Evolutionary conservation across 2,797 vertebrate species (phyloP).

Genomic region (Cygnus olor): DNA sequence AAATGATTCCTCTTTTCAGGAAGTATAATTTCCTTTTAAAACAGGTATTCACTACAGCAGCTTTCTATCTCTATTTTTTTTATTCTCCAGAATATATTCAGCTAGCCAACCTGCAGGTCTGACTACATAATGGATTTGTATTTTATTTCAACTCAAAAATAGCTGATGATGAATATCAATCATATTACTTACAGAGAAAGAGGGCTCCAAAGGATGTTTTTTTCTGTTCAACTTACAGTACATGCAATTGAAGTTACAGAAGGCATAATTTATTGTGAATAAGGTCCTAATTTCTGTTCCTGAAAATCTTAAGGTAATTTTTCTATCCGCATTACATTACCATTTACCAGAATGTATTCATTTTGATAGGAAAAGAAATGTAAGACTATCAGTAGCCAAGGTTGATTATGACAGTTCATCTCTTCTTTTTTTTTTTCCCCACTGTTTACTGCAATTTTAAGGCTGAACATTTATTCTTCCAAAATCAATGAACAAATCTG

Average conservation of each 20-base stretch:
- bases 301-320: neutral
- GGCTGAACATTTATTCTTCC: neutral
- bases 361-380: constrained; percentile 15
- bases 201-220: neutral
- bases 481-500: neutral
- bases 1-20: neutral
- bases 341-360: neutral
- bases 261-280: constrained; percentile 57
- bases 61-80: neutral
- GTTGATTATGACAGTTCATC: neutral
- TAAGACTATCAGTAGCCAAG: neutral
- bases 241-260: constrained; percentile 11
- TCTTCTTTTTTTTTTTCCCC: neutral
- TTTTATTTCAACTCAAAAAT: constrained; percentile 19
- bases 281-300: constrained; percentile 23
- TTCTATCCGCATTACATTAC: neutral
- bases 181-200: constrained; percentile 7
- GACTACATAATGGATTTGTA: neutral
- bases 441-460: neutral
- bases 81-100: neutral
- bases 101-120: neutral
- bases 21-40: neutral
- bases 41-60: neutral
- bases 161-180: neutral
- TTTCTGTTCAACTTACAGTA: constrained; percentile 25